Conservation (phyloP, 2,113 vertebrate genomes). For the Amia ocellicauda region DNA sequence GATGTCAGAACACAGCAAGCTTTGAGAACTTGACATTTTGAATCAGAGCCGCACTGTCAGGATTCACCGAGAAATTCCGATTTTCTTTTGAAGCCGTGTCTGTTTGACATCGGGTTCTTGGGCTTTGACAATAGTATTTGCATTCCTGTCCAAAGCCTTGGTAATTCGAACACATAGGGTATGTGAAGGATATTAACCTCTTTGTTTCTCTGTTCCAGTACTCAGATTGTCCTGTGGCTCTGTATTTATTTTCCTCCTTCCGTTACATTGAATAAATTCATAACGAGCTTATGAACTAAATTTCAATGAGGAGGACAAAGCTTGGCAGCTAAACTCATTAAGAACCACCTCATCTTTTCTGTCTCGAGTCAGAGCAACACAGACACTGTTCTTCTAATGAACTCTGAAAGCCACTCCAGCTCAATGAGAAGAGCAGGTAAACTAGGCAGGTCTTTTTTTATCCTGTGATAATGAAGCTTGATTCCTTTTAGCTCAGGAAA, state of each 20-base stretch:
- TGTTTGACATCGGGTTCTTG: slow-evolving; percentile 48
- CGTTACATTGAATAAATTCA: not conserved
- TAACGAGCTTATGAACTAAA: not conserved
- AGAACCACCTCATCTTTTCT: not conserved
- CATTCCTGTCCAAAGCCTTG: slow-evolving; percentile 49
- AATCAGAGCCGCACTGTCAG: slow-evolving; percentile 57
- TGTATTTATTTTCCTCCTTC: not conserved
- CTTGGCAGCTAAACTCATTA: not conserved
- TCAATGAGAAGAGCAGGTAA: too few species aligned
- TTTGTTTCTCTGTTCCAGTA: slow-evolving; percentile 33
- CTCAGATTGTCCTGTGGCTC: slow-evolving; percentile 24
- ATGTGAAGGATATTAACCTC: slow-evolving; percentile 14
- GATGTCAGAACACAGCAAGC: slow-evolving; percentile 51
- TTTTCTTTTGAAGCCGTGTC: slow-evolving; percentile 54
- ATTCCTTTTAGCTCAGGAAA: too few species aligned
- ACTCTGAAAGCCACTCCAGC: not conserved
- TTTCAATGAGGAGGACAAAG: not conserved
- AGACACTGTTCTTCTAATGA: slow-evolving; percentile 4
- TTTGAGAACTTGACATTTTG: slow-evolving; percentile 54
- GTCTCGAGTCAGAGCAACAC: not conserved
- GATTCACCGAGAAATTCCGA: slow-evolving; percentile 37
- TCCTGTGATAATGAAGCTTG: too few species aligned
- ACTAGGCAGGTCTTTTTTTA: too few species aligned
- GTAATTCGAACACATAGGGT: slow-evolving; percentile 14
- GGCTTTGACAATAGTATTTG: slow-evolving; percentile 49